Conservation (phyloP, 2,888 invertebrate genomes). For the Xanthorhoe spadicearia region DNA sequence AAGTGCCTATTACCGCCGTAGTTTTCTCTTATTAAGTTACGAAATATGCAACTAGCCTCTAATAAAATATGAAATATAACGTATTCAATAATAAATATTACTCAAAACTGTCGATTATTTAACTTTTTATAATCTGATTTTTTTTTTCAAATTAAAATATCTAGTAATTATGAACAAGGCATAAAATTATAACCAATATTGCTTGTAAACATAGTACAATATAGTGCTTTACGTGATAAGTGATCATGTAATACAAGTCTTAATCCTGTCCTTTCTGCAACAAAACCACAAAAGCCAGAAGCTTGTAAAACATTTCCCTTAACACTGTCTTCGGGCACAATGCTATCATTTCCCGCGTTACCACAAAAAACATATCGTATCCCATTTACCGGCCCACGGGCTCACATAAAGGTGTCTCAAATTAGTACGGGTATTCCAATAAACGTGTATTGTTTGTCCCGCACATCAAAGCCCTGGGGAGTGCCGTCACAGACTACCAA, state of each 20-base stretch:
- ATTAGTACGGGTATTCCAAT: slow-evolving; percentile 35
- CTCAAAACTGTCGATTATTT: too few species aligned
- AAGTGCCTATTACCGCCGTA: slow-evolving; percentile 29
- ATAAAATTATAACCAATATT: too few species aligned
- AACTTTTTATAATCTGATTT: too few species aligned
- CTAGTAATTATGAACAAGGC: too few species aligned
- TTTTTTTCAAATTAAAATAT: too few species aligned
- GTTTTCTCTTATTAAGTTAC: slow-evolving; percentile 25
- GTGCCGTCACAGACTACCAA: slow-evolving; percentile 1
- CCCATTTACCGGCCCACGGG: slow-evolving; percentile 26
- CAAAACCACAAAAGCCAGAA: background rate
- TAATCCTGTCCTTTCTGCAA: background rate
- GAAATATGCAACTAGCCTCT: slow-evolving; percentile 21
- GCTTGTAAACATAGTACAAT: too few species aligned
- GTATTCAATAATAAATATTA: too few species aligned
- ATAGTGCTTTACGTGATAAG: too few species aligned
- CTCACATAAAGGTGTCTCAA: slow-evolving; percentile 34
- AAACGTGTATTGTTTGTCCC: slow-evolving; percentile 36
- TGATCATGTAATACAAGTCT: too few species aligned
- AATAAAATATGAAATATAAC: background rate
- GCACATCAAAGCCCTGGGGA: slow-evolving; percentile 30
- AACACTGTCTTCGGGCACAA: background rate
- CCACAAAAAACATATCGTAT: slow-evolving; percentile 27
- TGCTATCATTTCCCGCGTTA: slow-evolving; percentile 23
- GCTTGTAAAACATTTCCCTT: background rate